Evolutionary conservation across 64 coral and sea anemone species (phyloP), one percentile per base, ranked within the genome.

Genomic region (Pocillopora damicornis): DNA sequence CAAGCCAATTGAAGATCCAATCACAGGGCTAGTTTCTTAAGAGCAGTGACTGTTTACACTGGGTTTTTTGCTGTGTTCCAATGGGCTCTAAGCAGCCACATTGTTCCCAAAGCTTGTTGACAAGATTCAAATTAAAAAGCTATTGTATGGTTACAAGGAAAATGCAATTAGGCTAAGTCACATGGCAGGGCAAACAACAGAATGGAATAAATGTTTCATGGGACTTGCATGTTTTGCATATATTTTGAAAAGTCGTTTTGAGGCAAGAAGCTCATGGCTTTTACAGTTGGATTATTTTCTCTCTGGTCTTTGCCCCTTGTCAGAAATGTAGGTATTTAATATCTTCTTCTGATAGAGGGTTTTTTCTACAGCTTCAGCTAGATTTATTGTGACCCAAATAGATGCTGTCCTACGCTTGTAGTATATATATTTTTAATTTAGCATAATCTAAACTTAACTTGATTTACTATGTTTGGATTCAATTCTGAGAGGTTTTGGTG

Each of bases 141-240:
- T 18, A 79, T 91, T 91, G 82, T 80, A 79, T 76, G 85, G 75
- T 61, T 91, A 91, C 83, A 84, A 91, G 82, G 59, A 87, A 35
- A 87, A 87, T 86, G 82, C 85, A 91, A 91, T 91, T 91, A 87
- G 85, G 67, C 72, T 75, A 22, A 91, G 90, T 91, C 90, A 91
- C 78, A 91, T 91, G 90, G 71, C 90, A 87, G 81, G 78, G 65
- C 90, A 86, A 91, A 91, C 90, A 79, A 91, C 76, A 87, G 76
- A 84, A 76, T 63, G 60, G 83, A 85, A 91, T 91, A 84, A 91
- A 91, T 91, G 90, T 91, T 91, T 91, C 67, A 91, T 91, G 90
- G 68, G 90, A 64, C 76, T 76, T 87, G 90, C 76, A 91, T 91
- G 90, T 91, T 91, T 91, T 91, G 90, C 90, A 91, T 91, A 91